Conservation (phyloP, 30 jellyfish, hydroid and myxozoan genomes). For the Pseudorhiza aurosa region DNA sequence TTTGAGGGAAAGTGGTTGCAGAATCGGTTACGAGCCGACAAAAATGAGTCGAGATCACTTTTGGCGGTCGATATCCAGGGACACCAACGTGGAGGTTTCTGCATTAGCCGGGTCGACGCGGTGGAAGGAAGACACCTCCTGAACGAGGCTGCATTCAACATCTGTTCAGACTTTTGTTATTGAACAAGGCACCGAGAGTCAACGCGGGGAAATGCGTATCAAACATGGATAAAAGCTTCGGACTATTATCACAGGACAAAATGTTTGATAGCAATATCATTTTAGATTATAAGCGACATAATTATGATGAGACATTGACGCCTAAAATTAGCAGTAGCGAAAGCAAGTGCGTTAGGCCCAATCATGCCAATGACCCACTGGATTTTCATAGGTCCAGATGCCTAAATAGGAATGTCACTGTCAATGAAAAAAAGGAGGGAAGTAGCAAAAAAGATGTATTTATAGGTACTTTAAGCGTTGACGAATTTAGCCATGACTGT, state of each 20-base stretch:
- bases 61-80: too few relatives aligned
- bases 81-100: too few relatives aligned
- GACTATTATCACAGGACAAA: conserved; percentile 22
- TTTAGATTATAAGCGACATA: conserved; percentile 36
- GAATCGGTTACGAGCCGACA: too few relatives aligned
- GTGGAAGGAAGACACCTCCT: too few relatives aligned
- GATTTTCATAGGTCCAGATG: neutral
- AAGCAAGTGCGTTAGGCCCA: conserved; percentile 14
- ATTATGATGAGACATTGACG: neutral
- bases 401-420: neutral
- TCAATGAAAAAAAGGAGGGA: neutral
- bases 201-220: neutral
- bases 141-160: too few relatives aligned
- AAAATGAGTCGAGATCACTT: too few relatives aligned
- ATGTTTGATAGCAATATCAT: conserved; percentile 45
- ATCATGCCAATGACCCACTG: neutral
- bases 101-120: too few relatives aligned
- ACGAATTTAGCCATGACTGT: neutral
- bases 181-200: too few relatives aligned
- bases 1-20: too few relatives aligned
- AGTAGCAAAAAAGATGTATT: neutral
- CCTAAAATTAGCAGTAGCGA: neutral
- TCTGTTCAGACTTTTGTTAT: too few relatives aligned
- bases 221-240: conserved; percentile 24
- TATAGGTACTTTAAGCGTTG: conserved; percentile 12